phyloP scores from a whole-genome alignment of 2,888 invertebrate genomes.

The Meloe dianella region DNA sequence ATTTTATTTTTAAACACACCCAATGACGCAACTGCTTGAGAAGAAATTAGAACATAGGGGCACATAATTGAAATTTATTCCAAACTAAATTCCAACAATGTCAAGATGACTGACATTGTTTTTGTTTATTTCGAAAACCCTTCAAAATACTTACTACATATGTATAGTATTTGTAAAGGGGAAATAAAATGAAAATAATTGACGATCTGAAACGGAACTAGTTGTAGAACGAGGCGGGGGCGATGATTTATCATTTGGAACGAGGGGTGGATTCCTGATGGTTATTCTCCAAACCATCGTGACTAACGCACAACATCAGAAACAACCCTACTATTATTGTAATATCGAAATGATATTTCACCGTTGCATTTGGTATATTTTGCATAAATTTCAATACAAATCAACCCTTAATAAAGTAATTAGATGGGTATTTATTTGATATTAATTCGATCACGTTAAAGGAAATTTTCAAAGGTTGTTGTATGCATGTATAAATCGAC shows the following conservation, averaged over 20 bases:
- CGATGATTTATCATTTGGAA: neutral
- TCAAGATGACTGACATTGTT: neutral
- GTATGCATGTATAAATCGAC: neutral
- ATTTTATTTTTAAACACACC: neutral
- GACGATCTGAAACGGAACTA: neutral
- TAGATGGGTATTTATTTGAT: neutral
- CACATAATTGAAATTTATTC: conserved; percentile 5
- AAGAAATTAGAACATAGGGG: conserved; percentile 1
- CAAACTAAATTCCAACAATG: conserved; percentile 6
- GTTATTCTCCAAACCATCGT: neutral
- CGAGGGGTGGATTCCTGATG: neutral
- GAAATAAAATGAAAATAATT: conserved; percentile 1
- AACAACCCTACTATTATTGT: neutral
- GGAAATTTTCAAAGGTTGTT: neutral
- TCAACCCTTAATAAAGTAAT: neutral
- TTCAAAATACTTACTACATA: neutral
- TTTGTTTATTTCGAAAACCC: conserved; percentile 1
- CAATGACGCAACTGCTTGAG: neutral
- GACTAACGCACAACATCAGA: neutral
- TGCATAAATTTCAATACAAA: neutral
- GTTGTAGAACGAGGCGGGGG: neutral
- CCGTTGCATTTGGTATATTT: neutral
- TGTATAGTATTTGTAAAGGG: neutral
- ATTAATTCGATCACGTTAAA: neutral
- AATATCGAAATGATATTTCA: neutral